Evolutionary conservation across 2,888 invertebrate species (phyloP).

Genomic region (Nysson spinosus): DNA sequence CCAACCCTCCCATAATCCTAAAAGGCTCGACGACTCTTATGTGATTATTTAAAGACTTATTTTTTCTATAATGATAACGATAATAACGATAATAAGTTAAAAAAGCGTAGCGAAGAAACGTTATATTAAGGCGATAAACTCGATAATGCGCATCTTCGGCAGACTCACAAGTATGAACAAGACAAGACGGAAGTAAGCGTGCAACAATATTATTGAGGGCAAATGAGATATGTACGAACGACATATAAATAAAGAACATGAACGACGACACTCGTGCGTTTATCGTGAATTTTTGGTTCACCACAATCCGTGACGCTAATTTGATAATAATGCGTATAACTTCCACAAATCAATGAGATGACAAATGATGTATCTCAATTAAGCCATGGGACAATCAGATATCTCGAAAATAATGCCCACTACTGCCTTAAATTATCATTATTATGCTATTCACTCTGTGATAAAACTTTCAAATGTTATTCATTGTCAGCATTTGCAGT

Average conservation of each 20-base stretch:
- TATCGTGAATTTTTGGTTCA: conserved; percentile 2
- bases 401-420: too few relatives aligned
- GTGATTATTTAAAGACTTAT: conserved; percentile 77
- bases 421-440: too few relatives aligned
- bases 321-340: too few relatives aligned
- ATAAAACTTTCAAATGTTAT: too few relatives aligned
- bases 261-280: conserved; percentile 41
- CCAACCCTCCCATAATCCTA: conserved; percentile 20
- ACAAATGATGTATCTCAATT: too few relatives aligned
- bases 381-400: too few relatives aligned
- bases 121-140: conserved; percentile 68
- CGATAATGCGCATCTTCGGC: conserved; percentile 61
- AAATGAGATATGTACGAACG: conserved; percentile 70
- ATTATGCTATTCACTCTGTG: too few relatives aligned
- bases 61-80: conserved; percentile 75
- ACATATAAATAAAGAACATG: conserved; percentile 69
- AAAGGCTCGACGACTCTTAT: conserved; percentile 73
- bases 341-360: too few relatives aligned
- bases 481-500: too few relatives aligned
- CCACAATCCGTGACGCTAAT: too few relatives aligned
- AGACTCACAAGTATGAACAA: conserved; percentile 56
- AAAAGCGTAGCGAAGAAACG: conserved; percentile 67
- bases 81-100: conserved; percentile 66
- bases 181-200: conserved; percentile 55
- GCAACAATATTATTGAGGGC: conserved; percentile 63